Base-by-base conservation (phyloP, 2,797 vertebrate species). In the Triplophysa bombifrons region DNA sequence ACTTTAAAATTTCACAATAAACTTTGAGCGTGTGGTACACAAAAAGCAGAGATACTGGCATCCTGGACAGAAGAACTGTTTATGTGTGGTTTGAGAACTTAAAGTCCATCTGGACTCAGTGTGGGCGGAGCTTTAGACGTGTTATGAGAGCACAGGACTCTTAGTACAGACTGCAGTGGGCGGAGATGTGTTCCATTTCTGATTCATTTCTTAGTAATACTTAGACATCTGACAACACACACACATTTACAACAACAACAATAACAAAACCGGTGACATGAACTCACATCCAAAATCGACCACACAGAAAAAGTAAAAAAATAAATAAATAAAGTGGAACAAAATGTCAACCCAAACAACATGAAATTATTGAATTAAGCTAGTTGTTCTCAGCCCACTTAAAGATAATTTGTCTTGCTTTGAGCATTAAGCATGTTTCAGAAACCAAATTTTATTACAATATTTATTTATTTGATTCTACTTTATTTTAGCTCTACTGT, bases 101-200 rank as follows among this genome's bases (percentile, higher is more conserved):
- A 78, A 72, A 80, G 60, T 72, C 73, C 82, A 80, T 81, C 64
- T 80, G 76, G 74, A 81, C 27, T 17, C 53, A 13, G 71, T 80
- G 81, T 84, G 74, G 83, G 80, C 44, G 13, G 74, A 80, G 75
- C 71, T 73, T 72, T 22, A 61, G 76, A 74, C 73, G 48, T 75
- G 78, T 76, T 83, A 65, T 78, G 72, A 82, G 34, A 77, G 34
- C 61, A 68, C 66, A 67, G 74, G 81, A 75, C 65, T 87, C 84
- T 79, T 67, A 76, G 84, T 88, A 91, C 90, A 93, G 90, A 92
- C 89, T 93, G 90, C 58, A 50, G 90, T 92, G 87, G 90, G 91
- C 89, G 91, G 89, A 41, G 86, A 89, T 82, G 60, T 34, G 81
- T 91, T 87, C 86, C 86, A 84, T 89, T 89, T 91, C 78, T 87